phyloP scores from a whole-genome alignment of 1,140 invertebrate species.

The Lasaia peninsularis region DNA sequence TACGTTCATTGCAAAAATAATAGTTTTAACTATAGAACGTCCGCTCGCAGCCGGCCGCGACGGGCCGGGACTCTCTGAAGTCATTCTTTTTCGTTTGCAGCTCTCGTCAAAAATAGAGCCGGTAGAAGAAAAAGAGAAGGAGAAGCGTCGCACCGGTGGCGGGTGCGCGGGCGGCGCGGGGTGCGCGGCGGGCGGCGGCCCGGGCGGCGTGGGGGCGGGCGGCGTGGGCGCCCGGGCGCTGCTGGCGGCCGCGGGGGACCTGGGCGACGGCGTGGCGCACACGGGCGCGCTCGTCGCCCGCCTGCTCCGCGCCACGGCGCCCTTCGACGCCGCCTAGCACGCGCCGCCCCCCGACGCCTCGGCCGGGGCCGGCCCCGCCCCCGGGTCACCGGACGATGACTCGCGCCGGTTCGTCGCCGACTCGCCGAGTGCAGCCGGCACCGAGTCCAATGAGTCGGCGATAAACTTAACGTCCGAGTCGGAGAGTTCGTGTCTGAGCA shows the following conservation, averaged over 20 bases:
- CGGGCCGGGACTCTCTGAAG: conserved; percentile 55
- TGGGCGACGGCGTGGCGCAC: conserved; percentile 35
- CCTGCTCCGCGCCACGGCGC: background rate
- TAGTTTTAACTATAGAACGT: too few species aligned
- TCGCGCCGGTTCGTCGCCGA: background rate
- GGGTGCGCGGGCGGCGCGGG: background rate
- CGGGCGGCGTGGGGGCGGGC: conserved; percentile 25
- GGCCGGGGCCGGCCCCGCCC: too few species aligned
- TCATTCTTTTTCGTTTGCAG: conserved; percentile 18
- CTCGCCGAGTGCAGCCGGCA: background rate
- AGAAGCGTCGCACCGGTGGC: background rate
- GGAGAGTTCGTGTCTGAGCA: background rate
- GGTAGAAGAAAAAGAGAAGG: conserved; percentile 15
- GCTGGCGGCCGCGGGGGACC: conserved; percentile 44
- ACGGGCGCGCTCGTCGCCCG: conserved; percentile 12
- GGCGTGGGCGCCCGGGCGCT: conserved; percentile 48
- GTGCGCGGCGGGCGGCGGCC: conserved; percentile 13
- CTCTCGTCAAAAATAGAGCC: conserved; percentile 25
- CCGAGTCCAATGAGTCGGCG: background rate
- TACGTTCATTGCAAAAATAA: too few species aligned
- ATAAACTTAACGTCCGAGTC: background rate
- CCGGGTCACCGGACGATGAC: background rate
- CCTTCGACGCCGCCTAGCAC: background rate
- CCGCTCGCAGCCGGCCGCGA: too few species aligned
- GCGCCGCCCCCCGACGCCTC: background rate